Evolutionary conservation across 2,888 invertebrate genomes (phyloP).

Genomic region (Phlogophora meticulosa): DNA sequence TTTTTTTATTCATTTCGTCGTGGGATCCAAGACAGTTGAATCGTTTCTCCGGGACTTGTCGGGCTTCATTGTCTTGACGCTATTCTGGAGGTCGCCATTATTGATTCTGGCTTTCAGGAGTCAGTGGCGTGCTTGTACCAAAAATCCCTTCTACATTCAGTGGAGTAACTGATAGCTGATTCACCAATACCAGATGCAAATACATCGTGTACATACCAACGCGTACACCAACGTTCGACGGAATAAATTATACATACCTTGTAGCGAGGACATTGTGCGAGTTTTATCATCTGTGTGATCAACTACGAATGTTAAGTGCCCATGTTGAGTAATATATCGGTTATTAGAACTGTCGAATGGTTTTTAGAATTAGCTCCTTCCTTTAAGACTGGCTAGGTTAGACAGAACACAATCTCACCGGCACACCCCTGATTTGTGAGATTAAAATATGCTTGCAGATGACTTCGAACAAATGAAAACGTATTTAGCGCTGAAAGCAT

Average conservation of each 20-base stretch:
- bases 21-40: no score
- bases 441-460: no score
- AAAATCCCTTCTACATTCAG: background rate
- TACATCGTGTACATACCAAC: constrained; percentile 42
- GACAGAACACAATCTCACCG: no score
- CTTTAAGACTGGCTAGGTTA: no score
- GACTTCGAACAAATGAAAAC: no score
- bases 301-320: constrained; percentile 44
- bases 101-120: no score
- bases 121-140: background rate
- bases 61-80: no score
- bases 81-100: no score
- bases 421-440: no score
- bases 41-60: no score
- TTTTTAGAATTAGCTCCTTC: background rate
- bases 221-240: constrained; percentile 52
- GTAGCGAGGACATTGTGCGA: constrained; percentile 50
- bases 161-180: constrained; percentile 4
- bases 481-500: no score
- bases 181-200: constrained; percentile 44
- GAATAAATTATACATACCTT: constrained; percentile 57
- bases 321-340: constrained; percentile 42
- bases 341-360: constrained; percentile 10
- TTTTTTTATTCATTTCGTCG: no score
- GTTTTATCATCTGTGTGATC: constrained; percentile 44